phyloP scores from a whole-genome alignment of 2,888 invertebrate genomes.

The Ptilodon capucinus region DNA sequence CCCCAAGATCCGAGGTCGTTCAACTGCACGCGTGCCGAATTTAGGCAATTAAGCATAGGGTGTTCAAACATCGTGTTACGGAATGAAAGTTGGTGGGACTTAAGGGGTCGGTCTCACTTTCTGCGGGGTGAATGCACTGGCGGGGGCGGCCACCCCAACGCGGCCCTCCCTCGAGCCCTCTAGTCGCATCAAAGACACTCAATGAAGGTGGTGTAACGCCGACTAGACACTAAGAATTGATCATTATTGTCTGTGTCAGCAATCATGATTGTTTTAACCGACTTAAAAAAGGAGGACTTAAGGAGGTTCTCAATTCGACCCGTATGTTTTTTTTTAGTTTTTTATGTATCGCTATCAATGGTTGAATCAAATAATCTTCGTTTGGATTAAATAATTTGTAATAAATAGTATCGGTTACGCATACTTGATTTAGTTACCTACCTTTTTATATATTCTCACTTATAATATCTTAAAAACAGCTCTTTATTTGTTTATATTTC shows the following conservation, averaged over 20 bases:
- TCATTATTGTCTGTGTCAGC: conserved; percentile 20
- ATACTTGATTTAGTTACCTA: too few species aligned
- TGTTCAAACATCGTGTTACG: conserved; percentile 60
- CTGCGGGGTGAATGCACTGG: conserved; percentile 79
- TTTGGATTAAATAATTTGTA: neutral
- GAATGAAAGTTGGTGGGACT: conserved; percentile 62
- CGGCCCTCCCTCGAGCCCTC: conserved; percentile 58
- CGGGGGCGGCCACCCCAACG: conserved; percentile 65
- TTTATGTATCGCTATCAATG: neutral
- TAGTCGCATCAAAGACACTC: conserved; percentile 72
- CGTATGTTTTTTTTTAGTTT: too few species aligned
- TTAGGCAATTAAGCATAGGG: conserved; percentile 76
- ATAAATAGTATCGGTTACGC: too few species aligned
- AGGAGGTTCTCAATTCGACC: too few species aligned
- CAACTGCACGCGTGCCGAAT: conserved; percentile 66
- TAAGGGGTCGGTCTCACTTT: conserved; percentile 74
- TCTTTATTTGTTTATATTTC: too few species aligned
- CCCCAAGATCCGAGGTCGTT: conserved; percentile 55
- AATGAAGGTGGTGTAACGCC: conserved; percentile 56
- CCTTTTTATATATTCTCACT: too few species aligned
- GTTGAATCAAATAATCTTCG: too few species aligned
- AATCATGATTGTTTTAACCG: too few species aligned
- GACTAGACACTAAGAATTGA: conserved; percentile 36
- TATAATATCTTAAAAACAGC: too few species aligned
- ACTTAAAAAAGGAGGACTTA: too few species aligned